Percentiles rank a stretch among this genome's conserved stretches.
phyloP scores from a whole-genome alignment of 2,888 invertebrate species.

The Dasypolia templi region DNA sequence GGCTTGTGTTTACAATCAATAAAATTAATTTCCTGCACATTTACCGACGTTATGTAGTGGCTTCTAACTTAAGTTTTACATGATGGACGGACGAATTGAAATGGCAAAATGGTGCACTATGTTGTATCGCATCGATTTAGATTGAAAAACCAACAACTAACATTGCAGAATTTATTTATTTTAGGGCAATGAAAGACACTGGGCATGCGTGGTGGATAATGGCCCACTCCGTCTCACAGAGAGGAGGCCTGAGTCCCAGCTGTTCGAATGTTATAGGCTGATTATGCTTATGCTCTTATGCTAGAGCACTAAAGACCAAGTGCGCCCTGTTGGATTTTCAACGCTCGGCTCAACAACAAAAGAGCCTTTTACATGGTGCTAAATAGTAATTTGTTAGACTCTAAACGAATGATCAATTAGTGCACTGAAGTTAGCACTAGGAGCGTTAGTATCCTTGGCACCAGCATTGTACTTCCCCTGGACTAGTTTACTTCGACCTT shows the following conservation, averaged over 20 bases:
- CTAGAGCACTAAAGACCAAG: neutral
- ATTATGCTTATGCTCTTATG: too few species aligned
- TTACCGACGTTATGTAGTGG: constrained; percentile 26
- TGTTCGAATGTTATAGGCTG: too few species aligned
- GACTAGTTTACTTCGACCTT: neutral
- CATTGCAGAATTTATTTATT: neutral
- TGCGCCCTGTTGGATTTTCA: neutral
- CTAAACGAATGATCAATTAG: neutral
- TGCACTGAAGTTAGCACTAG: neutral
- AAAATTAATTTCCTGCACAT: constrained; percentile 45
- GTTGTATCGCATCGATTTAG: neutral
- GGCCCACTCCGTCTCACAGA: too few species aligned
- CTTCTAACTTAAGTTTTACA: constrained; percentile 1
- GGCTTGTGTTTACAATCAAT: constrained; percentile 50
- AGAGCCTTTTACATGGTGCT: neutral
- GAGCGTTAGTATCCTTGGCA: neutral
- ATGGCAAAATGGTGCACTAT: neutral
- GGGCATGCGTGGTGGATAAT: too few species aligned
- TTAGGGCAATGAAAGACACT: too few species aligned
- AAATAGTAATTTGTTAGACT: neutral
- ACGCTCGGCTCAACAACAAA: neutral
- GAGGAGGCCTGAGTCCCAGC: too few species aligned
- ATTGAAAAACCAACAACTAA: neutral
- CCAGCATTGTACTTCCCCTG: neutral
- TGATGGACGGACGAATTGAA: neutral